These are phyloP conservation scores for Scaeva pyrastri DNA, from an alignment of 2,888 invertebrate genomes.

Conservation along the genomic window DNA sequence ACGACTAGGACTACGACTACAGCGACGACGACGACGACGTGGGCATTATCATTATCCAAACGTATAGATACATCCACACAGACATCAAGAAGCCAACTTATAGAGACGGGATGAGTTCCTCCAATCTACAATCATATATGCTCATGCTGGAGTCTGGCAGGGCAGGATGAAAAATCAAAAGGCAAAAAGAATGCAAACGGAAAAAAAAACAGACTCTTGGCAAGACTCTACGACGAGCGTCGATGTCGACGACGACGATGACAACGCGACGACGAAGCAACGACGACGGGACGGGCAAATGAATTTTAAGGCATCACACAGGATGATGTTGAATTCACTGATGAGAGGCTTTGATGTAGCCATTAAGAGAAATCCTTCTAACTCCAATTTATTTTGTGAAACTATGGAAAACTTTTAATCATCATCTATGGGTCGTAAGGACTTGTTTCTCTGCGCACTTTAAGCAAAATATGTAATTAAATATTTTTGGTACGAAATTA, in stretches of 20 bases:
- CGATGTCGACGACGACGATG: too few relatives aligned
- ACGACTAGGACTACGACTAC: neutral
- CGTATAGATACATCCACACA: neutral
- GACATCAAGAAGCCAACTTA: conserved; percentile 28
- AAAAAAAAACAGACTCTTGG: neutral
- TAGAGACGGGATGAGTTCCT: neutral
- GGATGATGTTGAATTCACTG: conserved; percentile 38
- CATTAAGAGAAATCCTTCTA: conserved; percentile 45
- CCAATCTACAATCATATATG: conserved; percentile 29
- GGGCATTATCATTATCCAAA: conserved; percentile 30
- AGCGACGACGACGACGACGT: neutral
- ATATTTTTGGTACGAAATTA: too few relatives aligned
- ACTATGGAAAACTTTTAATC: conserved; percentile 1
- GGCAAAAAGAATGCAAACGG: conserved; percentile 3
- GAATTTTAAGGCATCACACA: conserved; percentile 35
- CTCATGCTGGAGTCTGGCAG: too few relatives aligned
- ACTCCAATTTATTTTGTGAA: conserved; percentile 11
- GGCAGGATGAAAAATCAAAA: conserved; percentile 37
- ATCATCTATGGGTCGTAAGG: neutral
- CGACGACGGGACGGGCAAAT: conserved; percentile 25
- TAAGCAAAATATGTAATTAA: too few relatives aligned
- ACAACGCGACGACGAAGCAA: neutral
- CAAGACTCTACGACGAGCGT: neutral
- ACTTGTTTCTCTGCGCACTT: too few relatives aligned
- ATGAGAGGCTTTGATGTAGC: conserved; percentile 51